A percentile compares a stretch with the other conserved stretches of the same genome.
Evolutionary conservation across 2,113 vertebrate species (phyloP).

Genomic region (Petromus typicus): DNA sequence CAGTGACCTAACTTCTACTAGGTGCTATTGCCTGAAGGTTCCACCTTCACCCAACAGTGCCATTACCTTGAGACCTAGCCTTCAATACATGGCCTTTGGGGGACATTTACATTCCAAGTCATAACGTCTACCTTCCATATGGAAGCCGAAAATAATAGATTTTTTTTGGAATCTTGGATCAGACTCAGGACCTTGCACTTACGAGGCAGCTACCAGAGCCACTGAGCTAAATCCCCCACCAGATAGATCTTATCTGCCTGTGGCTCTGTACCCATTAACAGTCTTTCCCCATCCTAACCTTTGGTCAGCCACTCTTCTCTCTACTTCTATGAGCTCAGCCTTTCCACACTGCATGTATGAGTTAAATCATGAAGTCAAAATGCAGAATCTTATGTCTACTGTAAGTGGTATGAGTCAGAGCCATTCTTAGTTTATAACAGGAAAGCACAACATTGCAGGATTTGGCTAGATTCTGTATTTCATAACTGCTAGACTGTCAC

Average conservation of each 20-base stretch:
- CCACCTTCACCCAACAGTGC: neutral
- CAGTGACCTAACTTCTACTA: neutral
- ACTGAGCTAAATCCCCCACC: no score
- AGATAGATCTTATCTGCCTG: neutral
- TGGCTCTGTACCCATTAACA: neutral
- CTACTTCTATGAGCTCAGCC: neutral
- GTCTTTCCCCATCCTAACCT: neutral
- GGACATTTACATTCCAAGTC: neutral
- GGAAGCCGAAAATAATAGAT: neutral
- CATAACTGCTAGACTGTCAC: neutral
- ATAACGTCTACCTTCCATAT: neutral
- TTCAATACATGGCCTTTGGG: neutral
- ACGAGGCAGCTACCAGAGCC: no score
- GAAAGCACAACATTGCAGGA: neutral
- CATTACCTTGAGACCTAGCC: neutral
- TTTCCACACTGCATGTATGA: neutral
- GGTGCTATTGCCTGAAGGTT: neutral
- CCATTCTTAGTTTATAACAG: neutral
- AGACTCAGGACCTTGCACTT: no score
- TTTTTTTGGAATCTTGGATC: no score
- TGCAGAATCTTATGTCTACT: neutral
- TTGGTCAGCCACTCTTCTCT: neutral
- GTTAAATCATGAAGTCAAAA: neutral
- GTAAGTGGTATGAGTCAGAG: neutral
- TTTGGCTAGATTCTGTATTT: neutral